phyloP scores from a whole-genome alignment of 2,113 vertebrate genomes.

The Talpa occidentalis region DNA sequence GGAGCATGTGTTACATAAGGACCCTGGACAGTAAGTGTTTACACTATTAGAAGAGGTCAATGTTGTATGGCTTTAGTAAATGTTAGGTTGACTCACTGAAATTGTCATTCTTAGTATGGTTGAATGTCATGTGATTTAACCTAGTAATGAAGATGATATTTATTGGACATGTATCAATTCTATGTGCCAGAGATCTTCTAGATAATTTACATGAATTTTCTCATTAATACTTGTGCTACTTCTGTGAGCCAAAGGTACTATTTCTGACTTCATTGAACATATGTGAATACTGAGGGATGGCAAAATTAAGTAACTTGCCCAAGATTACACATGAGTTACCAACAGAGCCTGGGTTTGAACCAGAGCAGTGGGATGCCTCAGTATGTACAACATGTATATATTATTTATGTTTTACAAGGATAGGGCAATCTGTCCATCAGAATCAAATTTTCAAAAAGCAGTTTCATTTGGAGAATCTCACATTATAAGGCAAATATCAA shows the following conservation, averaged over 20 bases:
- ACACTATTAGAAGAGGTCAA: not conserved
- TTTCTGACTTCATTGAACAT: not conserved
- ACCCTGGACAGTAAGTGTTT: not conserved
- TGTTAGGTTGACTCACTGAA: not conserved
- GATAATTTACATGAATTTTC: not conserved
- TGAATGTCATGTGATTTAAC: slow-evolving; percentile 5
- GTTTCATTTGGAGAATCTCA: not conserved
- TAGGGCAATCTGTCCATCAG: not conserved
- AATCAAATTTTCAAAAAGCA: not conserved
- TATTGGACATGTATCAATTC: not conserved
- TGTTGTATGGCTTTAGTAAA: not conserved
- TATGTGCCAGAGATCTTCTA: not conserved
- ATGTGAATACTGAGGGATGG: not conserved
- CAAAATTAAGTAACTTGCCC: not conserved
- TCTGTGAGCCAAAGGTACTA: not conserved
- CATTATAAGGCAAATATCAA: slow-evolving; percentile 16
- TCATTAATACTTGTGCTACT: not conserved
- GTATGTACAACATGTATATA: not conserved
- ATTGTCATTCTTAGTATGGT: not conserved
- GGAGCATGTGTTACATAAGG: not conserved
- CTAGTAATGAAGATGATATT: not conserved
- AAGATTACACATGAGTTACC: not conserved
- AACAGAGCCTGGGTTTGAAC: not conserved
- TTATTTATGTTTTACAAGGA: not conserved
- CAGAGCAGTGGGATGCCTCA: not conserved